These are phyloP conservation scores for Diceros bicornis DNA, from an alignment of 2,797 vertebrate species.

Conservation along the genomic window DNA sequence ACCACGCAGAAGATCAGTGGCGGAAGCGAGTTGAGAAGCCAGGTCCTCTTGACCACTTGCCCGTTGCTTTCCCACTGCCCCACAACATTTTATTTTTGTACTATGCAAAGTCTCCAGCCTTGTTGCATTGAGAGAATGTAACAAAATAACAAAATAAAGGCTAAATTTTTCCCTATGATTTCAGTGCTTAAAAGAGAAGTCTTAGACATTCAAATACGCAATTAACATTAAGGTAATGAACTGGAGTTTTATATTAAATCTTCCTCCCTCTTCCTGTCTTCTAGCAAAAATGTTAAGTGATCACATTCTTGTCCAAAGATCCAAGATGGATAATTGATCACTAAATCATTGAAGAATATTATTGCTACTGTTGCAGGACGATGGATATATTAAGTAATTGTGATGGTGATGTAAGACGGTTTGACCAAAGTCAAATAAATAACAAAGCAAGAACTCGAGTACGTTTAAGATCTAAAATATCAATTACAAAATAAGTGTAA, in stretches of 20 bases:
- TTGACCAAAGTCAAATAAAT: conserved; percentile 47
- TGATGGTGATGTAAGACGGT: not conserved
- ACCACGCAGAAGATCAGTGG: not conserved
- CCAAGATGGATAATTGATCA: not conserved
- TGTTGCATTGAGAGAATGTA: not conserved
- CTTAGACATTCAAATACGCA: not conserved
- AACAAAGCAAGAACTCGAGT: not conserved
- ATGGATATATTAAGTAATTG: not conserved
- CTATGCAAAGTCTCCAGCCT: not conserved
- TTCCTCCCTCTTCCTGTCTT: not conserved
- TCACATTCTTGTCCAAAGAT: not conserved
- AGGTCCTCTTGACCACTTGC: not conserved
- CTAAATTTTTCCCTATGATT: not conserved
- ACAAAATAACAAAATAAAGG: conserved; percentile 23
- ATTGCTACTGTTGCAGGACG: not conserved
- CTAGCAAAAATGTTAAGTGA: conserved; percentile 11
- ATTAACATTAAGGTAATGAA: conserved; percentile 17
- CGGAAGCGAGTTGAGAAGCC: not conserved
- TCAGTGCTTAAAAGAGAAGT: conserved; percentile 9
- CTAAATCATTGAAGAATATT: conserved; percentile 26
- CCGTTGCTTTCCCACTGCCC: not conserved
- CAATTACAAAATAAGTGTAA: conserved; percentile 5
- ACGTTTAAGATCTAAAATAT: not conserved
- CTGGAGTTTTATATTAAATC: conserved; percentile 5
- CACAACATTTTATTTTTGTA: not conserved